A percentile compares a stretch with the other conserved stretches of the same genome.
These are phyloP conservation scores for Drosophila orena DNA, from an alignment of 1,140 invertebrate species.

Conservation along the genomic window DNA sequence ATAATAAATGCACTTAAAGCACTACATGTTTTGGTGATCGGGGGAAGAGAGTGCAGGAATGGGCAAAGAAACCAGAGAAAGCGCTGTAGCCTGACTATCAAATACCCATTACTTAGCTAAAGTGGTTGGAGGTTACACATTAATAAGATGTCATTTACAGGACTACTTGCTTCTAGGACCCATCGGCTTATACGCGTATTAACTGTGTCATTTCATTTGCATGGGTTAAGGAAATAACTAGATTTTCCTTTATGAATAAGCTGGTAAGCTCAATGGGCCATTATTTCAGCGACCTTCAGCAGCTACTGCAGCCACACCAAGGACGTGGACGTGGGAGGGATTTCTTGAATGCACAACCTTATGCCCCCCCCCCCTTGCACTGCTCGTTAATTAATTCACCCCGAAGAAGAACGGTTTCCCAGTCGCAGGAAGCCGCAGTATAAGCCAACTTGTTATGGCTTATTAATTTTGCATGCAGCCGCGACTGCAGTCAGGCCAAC, in stretches of 20 bases:
- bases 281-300: neutral
- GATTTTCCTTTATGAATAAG: neutral
- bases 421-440: conserved; percentile 6
- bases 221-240: neutral
- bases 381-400: conserved; percentile 33
- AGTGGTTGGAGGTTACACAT: too few species aligned
- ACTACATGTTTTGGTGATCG: too few species aligned
- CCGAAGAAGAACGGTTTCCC: conserved; percentile 15
- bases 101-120: too few species aligned
- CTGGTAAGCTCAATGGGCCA: neutral
- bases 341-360: conserved; percentile 6
- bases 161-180: too few species aligned
- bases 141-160: too few species aligned
- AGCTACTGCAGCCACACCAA: neutral
- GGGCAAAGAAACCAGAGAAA: too few species aligned
- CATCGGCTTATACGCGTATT: too few species aligned
- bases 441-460: conserved; percentile 47
- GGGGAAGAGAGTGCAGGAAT: too few species aligned
- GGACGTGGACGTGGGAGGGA: neutral
- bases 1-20: neutral
- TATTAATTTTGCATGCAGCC: conserved; percentile 49
- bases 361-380: conserved; percentile 1
- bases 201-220: too few species aligned
- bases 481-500: conserved; percentile 32
- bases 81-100: too few species aligned